Conservation (phyloP, 2,113 vertebrate genomes). For the Lamprologus tigripictilis region DNA sequence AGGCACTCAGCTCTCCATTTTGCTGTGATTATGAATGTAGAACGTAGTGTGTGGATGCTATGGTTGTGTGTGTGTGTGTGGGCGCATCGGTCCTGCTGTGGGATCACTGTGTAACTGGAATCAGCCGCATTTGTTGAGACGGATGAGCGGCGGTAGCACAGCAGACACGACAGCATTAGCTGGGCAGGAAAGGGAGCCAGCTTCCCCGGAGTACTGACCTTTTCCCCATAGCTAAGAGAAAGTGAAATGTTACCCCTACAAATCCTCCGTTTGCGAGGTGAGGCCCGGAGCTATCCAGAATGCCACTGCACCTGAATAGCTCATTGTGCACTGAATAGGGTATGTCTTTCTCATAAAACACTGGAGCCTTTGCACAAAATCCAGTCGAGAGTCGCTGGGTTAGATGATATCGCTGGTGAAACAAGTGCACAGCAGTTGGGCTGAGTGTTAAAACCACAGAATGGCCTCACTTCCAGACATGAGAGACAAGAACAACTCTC, state of each 20-base stretch:
- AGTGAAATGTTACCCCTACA: slow-evolving; percentile 51
- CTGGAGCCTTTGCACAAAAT: slow-evolving; percentile 12
- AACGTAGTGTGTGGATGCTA: background rate
- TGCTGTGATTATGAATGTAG: slow-evolving; percentile 38
- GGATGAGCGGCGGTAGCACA: background rate
- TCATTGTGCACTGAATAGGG: slow-evolving; percentile 49
- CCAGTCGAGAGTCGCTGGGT: slow-evolving; percentile 24
- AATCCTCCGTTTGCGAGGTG: background rate
- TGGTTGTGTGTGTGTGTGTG: background rate
- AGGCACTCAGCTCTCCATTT: background rate
- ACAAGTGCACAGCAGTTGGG: slow-evolving; percentile 36
- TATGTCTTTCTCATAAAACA: slow-evolving; percentile 55
- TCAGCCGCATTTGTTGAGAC: background rate
- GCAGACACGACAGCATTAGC: background rate
- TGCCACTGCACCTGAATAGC: slow-evolving; percentile 41
- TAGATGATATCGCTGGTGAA: slow-evolving; percentile 50
- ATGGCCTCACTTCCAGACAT: slow-evolving; percentile 11
- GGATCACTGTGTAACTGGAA: background rate
- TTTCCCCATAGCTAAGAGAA: slow-evolving; percentile 35
- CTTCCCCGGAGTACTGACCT: slow-evolving; percentile 31
- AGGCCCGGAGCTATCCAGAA: slow-evolving; percentile 14
- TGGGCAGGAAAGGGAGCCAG: background rate
- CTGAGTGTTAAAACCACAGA: slow-evolving; percentile 15
- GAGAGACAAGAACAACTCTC: background rate
- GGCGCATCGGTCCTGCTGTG: background rate